Percentiles rank a stretch among this genome's conserved stretches.
Conservation (phyloP, 2,888 invertebrate genomes). For the Lacanobia wlatinum region DNA sequence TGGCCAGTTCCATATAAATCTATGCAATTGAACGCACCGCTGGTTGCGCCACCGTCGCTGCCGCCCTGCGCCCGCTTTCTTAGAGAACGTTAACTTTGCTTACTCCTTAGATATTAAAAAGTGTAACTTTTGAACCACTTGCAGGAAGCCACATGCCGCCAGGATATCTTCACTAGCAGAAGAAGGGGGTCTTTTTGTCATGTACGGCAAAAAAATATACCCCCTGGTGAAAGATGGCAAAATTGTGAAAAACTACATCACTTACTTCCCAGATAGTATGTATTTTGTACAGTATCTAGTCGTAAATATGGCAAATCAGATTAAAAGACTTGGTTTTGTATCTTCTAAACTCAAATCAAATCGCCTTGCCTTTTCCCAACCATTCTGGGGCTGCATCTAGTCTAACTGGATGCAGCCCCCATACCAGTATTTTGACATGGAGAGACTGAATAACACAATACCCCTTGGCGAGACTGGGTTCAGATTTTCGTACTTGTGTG, state of each 20-base stretch:
- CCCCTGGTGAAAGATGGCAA: slow-evolving; percentile 82
- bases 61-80: too few relatives aligned
- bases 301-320: neutral
- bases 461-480: too few relatives aligned
- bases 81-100: neutral
- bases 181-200: slow-evolving; percentile 82
- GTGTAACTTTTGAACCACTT: slow-evolving; percentile 5
- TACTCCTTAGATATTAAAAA: neutral
- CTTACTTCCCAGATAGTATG: slow-evolving; percentile 77
- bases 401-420: too few relatives aligned
- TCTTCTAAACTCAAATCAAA: neutral
- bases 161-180: slow-evolving; percentile 80
- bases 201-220: slow-evolving; percentile 81
- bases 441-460: too few relatives aligned
- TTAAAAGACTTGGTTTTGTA: neutral
- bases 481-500: too few relatives aligned
- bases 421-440: too few relatives aligned
- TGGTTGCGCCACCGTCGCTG: too few relatives aligned
- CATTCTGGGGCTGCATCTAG: too few relatives aligned
- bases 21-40: too few relatives aligned
- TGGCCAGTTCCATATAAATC: too few relatives aligned
- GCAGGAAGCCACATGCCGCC: slow-evolving; percentile 80
- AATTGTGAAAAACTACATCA: slow-evolving; percentile 76
- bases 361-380: too few relatives aligned
- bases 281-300: slow-evolving; percentile 20